Evolutionary conservation across 1,140 invertebrate genomes (phyloP).

Genomic region (Ooceraea biroi): DNA sequence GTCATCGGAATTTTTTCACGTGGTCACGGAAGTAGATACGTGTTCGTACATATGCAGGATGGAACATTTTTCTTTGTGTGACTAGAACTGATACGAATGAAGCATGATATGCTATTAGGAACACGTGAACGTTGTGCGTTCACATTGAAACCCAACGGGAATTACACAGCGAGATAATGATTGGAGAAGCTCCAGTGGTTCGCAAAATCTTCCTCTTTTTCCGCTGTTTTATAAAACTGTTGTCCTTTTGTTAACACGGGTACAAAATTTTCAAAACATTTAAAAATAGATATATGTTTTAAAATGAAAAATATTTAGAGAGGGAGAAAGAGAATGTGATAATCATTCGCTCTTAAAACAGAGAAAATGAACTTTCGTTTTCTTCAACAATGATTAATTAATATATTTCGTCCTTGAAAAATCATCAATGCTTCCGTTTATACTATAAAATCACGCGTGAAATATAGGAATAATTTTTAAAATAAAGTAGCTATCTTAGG

Average conservation of each 20-base stretch:
- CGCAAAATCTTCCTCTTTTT: not conserved
- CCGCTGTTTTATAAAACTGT: not conserved
- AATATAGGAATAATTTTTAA: no score
- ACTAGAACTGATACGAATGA: not conserved
- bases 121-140: no score
- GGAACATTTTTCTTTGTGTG: not conserved
- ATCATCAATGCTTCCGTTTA: not conserved
- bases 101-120: not conserved
- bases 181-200: not conserved
- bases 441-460: not conserved
- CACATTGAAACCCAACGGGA: not conserved
- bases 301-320: no score
- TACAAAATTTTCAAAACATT: not conserved
- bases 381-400: slow-evolving; percentile 10
- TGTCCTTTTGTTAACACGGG: not conserved
- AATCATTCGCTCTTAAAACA: no score
- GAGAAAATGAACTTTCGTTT: not conserved
- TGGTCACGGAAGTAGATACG: not conserved
- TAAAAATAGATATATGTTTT: no score
- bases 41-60: no score
- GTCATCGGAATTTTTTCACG: not conserved
- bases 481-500: no score
- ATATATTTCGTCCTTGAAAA: not conserved
- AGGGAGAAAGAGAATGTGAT: no score
- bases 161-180: not conserved